Evolutionary conservation across 2,888 invertebrate species (phyloP).

Genomic region (Cantharis nigra): DNA sequence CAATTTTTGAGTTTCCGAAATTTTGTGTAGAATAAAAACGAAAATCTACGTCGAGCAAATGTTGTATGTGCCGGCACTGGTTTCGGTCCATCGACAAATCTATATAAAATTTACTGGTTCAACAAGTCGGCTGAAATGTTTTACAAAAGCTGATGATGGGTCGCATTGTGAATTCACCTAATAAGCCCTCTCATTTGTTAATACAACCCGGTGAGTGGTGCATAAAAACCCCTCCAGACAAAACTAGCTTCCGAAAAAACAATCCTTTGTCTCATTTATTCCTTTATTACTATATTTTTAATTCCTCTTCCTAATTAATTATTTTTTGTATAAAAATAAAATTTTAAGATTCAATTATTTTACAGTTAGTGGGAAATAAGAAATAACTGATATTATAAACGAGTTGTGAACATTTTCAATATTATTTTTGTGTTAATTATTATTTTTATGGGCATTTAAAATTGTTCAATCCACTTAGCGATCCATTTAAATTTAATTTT

Average conservation of each 20-base stretch:
- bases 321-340: background rate
- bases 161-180: conserved; percentile 32
- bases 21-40: background rate
- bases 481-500: background rate
- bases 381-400: background rate
- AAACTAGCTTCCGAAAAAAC: conserved; percentile 1
- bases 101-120: conserved; percentile 25
- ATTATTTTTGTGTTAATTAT: background rate
- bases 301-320: background rate
- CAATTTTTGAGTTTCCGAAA: background rate
- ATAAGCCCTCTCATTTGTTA: conserved; percentile 36
- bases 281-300: background rate
- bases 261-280: background rate
- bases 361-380: background rate
- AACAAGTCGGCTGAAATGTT: conserved; percentile 28
- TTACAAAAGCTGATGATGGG: conserved; percentile 34
- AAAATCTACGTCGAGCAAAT: background rate
- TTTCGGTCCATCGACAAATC: background rate
- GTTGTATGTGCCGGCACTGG: background rate
- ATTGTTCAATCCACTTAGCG: background rate
- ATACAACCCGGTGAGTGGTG: conserved; percentile 15
- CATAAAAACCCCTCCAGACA: conserved; percentile 1
- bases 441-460: background rate
- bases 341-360: background rate
- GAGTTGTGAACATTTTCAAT: background rate